phyloP scores from a whole-genome alignment of 1,140 invertebrate genomes.

The Drosophila sulfurigaster region DNA sequence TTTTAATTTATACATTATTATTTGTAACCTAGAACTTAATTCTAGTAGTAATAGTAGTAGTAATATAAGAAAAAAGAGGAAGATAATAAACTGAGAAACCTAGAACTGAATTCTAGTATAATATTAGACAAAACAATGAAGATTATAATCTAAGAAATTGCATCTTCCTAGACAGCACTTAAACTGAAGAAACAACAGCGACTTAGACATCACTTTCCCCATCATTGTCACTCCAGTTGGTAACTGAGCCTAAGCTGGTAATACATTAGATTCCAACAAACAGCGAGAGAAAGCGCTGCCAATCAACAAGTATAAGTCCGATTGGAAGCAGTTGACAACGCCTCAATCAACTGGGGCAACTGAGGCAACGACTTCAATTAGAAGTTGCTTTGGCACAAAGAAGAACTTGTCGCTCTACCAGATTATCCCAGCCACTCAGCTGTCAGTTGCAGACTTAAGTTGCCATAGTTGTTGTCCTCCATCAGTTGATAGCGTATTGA shows the following conservation, averaged over 20 bases:
- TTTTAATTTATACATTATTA: too few species aligned
- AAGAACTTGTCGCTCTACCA: neutral
- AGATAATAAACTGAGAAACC: too few species aligned
- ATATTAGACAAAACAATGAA: too few species aligned
- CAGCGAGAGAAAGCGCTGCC: neutral
- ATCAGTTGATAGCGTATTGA: slow-evolving; percentile 44
- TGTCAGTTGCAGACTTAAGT: slow-evolving; percentile 3
- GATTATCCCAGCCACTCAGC: neutral
- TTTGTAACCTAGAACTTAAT: too few species aligned
- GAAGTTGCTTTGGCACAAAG: slow-evolving; percentile 1
- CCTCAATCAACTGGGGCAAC: neutral
- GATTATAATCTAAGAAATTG: too few species aligned
- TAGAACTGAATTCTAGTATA: too few species aligned
- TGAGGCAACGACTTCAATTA: neutral
- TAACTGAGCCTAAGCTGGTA: neutral
- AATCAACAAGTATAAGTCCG: neutral
- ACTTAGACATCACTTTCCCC: too few species aligned
- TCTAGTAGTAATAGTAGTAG: too few species aligned
- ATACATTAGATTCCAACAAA: neutral
- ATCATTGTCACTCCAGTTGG: neutral
- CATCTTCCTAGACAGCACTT: too few species aligned
- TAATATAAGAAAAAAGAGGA: too few species aligned
- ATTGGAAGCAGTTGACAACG: neutral
- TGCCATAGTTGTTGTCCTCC: neutral
- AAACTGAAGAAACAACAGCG: too few species aligned